A percentile compares a stretch with the other conserved stretches of the same genome.
These are phyloP conservation scores for Acrobasis repandana DNA, from an alignment of 2,888 invertebrate species.

Conservation along the genomic window DNA sequence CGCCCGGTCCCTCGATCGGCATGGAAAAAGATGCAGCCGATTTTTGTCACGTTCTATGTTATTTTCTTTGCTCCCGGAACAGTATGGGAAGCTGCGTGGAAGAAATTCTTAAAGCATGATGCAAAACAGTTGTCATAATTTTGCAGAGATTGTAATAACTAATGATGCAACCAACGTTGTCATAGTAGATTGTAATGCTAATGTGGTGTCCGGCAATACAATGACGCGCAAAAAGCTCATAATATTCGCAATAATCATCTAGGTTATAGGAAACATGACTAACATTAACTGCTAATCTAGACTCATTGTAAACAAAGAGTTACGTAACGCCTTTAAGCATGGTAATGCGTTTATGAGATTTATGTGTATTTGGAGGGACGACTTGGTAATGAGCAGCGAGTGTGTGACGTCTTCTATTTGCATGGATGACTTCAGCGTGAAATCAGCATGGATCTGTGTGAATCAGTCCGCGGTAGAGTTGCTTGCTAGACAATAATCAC, in stretches of 20 bases:
- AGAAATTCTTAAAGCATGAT: too few species aligned
- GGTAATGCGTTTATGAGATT: background rate
- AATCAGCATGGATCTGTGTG: conserved; percentile 26
- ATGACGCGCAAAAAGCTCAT: background rate
- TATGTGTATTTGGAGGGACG: conserved; percentile 19
- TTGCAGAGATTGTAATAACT: background rate
- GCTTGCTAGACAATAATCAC: background rate
- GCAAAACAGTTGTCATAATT: too few species aligned
- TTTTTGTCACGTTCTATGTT: too few species aligned
- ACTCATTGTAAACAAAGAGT: conserved; percentile 3
- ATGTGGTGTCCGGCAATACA: background rate
- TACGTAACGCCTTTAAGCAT: conserved; percentile 1
- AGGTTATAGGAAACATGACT: conserved; percentile 1
- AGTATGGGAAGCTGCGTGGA: too few species aligned
- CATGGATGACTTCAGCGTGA: conserved; percentile 36
- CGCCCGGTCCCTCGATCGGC: too few species aligned
- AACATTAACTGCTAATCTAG: background rate
- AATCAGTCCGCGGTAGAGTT: conserved; percentile 17
- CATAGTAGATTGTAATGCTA: too few species aligned
- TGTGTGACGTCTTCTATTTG: conserved; percentile 35
- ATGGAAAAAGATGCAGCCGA: too few species aligned
- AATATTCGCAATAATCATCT: background rate
- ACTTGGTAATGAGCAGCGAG: conserved; percentile 16
- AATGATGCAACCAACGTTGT: background rate
- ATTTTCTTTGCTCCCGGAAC: too few species aligned